These are phyloP conservation scores for Acanthoscelides obtectus DNA, from an alignment of 2,888 invertebrate species.

Conservation along the genomic window DNA sequence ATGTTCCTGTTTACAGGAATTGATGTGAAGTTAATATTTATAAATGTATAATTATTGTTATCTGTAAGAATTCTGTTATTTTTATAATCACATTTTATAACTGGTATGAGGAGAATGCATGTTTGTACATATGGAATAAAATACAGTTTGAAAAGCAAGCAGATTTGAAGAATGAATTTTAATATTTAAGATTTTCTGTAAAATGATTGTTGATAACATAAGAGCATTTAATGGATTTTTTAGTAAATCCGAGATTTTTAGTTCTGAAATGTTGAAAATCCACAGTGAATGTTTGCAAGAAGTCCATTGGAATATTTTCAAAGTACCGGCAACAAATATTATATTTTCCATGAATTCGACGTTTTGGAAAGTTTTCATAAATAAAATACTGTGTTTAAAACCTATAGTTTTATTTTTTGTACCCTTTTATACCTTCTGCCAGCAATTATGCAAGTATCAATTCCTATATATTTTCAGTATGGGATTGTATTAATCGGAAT, in stretches of 20 bases:
- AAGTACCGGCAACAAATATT: background rate
- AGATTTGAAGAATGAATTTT: background rate
- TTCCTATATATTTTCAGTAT: no score
- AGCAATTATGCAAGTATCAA: no score
- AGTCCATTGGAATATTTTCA: background rate
- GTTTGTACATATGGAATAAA: background rate
- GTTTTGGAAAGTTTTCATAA: background rate
- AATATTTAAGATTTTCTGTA: background rate
- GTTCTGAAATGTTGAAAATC: background rate
- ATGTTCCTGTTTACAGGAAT: background rate
- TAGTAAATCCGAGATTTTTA: background rate
- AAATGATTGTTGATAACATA: background rate
- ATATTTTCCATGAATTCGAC: background rate
- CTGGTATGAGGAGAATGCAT: constrained; percentile 4
- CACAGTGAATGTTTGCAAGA: background rate
- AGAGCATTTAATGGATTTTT: background rate
- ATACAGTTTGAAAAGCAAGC: background rate
- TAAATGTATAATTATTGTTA: background rate
- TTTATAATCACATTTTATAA: constrained; percentile 20
- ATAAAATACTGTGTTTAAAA: background rate
- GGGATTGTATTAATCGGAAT: no score
- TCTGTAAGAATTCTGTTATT: constrained; percentile 13
- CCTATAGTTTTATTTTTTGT: background rate
- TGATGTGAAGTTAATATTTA: background rate
- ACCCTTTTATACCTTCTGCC: no score